Percentiles rank a stretch among this genome's conserved stretches.
Conservation (phyloP, 2,888 invertebrate genomes). For the Folsomia candida region DNA sequence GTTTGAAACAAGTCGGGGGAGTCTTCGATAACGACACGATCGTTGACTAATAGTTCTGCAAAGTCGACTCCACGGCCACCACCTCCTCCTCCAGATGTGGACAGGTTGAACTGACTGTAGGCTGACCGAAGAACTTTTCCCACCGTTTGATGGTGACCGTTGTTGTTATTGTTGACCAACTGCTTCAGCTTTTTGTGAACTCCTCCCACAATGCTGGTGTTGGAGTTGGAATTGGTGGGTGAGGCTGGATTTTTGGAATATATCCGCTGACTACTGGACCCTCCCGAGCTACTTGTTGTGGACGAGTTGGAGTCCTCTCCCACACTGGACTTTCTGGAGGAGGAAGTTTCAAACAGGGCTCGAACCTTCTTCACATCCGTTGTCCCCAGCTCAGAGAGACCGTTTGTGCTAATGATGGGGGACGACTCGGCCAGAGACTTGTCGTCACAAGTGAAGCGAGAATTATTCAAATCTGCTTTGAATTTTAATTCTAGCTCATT, state of each 20-base stretch:
- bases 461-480: too few relatives aligned
- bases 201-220: constrained; percentile 4
- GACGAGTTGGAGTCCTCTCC: constrained; percentile 1
- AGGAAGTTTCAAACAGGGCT: constrained; percentile 41
- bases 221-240: neutral
- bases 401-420: neutral
- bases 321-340: constrained; percentile 8
- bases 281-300: neutral
- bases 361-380: constrained; percentile 46
- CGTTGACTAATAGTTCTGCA: constrained; percentile 47
- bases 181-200: constrained; percentile 18
- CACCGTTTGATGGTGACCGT: neutral
- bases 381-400: constrained; percentile 11
- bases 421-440: too few relatives aligned
- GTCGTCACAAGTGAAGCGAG: too few relatives aligned
- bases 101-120: constrained; percentile 26
- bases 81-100: neutral
- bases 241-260: constrained; percentile 6
- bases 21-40: constrained; percentile 48
- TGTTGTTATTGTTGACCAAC: neutral
- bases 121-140: neutral
- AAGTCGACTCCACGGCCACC: constrained; percentile 27
- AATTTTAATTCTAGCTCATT: too few relatives aligned
- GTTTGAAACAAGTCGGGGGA: constrained; percentile 46
- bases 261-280: neutral